Conservation (phyloP, 2,113 vertebrate species). For the Epinephelus fuscoguttatus region DNA sequence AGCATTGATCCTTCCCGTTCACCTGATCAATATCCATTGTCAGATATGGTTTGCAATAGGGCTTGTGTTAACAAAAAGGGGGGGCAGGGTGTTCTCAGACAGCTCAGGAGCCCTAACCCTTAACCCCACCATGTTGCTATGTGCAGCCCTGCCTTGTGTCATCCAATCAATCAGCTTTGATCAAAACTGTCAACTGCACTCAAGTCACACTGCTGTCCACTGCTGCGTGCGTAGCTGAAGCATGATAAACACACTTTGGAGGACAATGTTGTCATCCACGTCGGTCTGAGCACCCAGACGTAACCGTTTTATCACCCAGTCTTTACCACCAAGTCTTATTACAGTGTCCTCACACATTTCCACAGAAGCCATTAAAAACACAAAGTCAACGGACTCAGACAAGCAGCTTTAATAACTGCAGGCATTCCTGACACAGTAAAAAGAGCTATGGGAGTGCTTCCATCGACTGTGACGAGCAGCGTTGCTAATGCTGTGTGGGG, state of each 20-base stretch:
- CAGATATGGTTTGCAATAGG: constrained; percentile 70
- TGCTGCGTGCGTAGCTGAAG: constrained; percentile 2
- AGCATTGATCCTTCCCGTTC: constrained; percentile 58
- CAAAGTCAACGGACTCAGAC: constrained; percentile 64
- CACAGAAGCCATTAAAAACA: constrained; percentile 52
- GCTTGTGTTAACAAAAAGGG: constrained; percentile 37
- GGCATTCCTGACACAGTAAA: constrained; percentile 53
- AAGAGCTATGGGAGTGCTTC: constrained; percentile 51
- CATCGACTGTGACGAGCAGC: constrained; percentile 49
- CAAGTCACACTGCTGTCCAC: constrained; percentile 13
- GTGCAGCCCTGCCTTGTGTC: constrained; percentile 36
- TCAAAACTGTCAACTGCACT: constrained; percentile 65
- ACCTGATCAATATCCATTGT: constrained; percentile 68
- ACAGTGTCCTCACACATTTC: constrained; percentile 27
- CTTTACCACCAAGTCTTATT: constrained; percentile 40
- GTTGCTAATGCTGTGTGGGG: constrained; percentile 58
- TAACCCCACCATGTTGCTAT: constrained; percentile 42
- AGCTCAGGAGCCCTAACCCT: constrained; percentile 35
- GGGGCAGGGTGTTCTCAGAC: constrained; percentile 6
- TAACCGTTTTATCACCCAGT: constrained; percentile 39
- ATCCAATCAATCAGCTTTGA: constrained; percentile 66
- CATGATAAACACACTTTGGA: constrained; percentile 18
- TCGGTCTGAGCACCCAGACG: constrained; percentile 26
- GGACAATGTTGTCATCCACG: constrained; percentile 29
- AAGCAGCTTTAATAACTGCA: constrained; percentile 64